Evolutionary conservation across 1,140 invertebrate species (phyloP), one percentile per base, ranked within the genome.

Genomic region (Philaenus spumarius): DNA sequence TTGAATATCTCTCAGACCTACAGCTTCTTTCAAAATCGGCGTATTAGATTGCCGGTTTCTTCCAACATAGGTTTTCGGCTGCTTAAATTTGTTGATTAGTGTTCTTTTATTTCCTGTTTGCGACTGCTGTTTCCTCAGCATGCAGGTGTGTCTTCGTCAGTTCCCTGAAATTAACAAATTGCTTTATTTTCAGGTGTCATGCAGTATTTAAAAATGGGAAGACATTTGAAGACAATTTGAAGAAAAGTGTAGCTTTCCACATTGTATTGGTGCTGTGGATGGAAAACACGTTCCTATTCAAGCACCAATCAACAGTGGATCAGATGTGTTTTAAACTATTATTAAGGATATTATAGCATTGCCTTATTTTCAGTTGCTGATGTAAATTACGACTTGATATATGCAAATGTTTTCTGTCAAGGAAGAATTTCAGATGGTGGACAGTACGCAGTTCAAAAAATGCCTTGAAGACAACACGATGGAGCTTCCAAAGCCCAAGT

Each of bases 321-420:
- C 66, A 6, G 64, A 69, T 12, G 81, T 68, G 70, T 76, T 68
- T 43, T 80, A 80, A n/a, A n/a, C n/a, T n/a, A n/a, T 63, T 79
- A 79, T 59, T 80, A 80, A 55, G 64, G 68, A 22, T 71, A 62
- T 46, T 76, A 73, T 66, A 77, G 74, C 52, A 72, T 79, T 48
- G 74, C 80, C 23, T 63, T 81, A 15, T 59, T 80, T 53, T 77
- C 72, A 5, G 47, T 78, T 53, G 71, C 71, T 20, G 76, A 80
- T 68, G 71, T 68, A 15, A 62, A 78, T 53, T 76, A 52, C 71
- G 74, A 64, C 64, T 77, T 35, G 75, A 73, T 12, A 67, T 66
- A n/a, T 68, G 69, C 54, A 74, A 73, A 45, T 68, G 68, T 59
- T 64, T 70, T 55, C 67, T 69, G 55, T 72, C n/a, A n/a, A n/a